Evolutionary conservation across 2,113 vertebrate species (phyloP).

Genomic region (Notothenia rossii): DNA sequence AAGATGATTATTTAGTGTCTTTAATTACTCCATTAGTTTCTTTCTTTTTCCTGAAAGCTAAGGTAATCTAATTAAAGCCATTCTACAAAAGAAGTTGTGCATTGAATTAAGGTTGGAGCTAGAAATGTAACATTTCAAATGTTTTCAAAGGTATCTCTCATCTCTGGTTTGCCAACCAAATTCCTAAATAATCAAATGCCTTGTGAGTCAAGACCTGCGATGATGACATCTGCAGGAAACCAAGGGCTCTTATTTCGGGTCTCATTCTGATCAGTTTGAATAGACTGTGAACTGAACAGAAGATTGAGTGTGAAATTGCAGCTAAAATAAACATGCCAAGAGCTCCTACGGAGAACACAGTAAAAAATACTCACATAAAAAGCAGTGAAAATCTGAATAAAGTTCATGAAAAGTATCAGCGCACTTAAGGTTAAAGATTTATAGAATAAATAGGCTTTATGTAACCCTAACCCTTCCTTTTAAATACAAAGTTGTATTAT

Average conservation of each 20-base stretch:
- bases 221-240: not conserved
- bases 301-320: conserved; percentile 11
- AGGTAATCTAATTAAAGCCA: conserved; percentile 2
- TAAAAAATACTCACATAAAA: not conserved
- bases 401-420: conserved; percentile 4
- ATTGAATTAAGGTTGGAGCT: not conserved
- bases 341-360: conserved; percentile 4
- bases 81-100: not conserved
- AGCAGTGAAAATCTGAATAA: not conserved
- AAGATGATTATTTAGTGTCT: not conserved
- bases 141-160: not conserved
- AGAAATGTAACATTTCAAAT: not conserved
- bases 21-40: not conserved
- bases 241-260: not conserved
- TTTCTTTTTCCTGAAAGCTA: not conserved
- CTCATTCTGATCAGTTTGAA: not conserved
- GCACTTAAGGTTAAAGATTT: not conserved
- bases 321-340: conserved; percentile 3
- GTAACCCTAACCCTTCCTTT: no score
- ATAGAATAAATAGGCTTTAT: not conserved
- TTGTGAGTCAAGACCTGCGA: not conserved
- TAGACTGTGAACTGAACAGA: conserved; percentile 1
- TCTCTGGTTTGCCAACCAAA: no score
- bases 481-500: no score
- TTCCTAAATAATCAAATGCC: not conserved